phyloP scores from a whole-genome alignment of 23 tunicate species.

The Halocynthia roretzi region DNA sequence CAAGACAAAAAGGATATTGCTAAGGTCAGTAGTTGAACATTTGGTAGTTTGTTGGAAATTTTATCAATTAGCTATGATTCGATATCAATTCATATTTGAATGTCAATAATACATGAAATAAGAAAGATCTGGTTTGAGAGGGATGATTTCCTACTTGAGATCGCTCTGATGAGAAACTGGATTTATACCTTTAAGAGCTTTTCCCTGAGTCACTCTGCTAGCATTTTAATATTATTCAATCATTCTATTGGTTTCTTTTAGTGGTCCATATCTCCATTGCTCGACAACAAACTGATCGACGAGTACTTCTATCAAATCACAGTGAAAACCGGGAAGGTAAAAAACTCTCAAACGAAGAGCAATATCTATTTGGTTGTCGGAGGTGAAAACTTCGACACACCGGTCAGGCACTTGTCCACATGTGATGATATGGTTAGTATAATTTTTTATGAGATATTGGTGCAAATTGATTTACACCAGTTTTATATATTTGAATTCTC shows the following conservation, averaged over 20 bases:
- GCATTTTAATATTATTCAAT: no score
- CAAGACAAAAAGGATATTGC: conserved; percentile 70
- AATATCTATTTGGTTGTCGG: conserved; percentile 31
- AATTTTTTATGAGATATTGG: not conserved
- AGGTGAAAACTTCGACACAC: conserved; percentile 42
- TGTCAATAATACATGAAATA: no score
- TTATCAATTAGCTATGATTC: not conserved
- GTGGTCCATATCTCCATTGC: conserved; percentile 63
- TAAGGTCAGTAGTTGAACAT: conserved; percentile 28
- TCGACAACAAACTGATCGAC: conserved; percentile 43
- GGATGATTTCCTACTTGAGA: no score
- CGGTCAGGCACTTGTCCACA: conserved; percentile 36
- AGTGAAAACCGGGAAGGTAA: conserved; percentile 26
- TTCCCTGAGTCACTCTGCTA: no score
- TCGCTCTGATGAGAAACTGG: no score
- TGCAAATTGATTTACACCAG: no score
- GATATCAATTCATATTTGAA: no score
- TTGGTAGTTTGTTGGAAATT: no score
- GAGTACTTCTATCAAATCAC: conserved; percentile 54
- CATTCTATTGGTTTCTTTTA: not conserved
- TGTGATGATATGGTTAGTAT: conserved; percentile 28
- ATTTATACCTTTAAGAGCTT: no score
- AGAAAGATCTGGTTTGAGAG: no score
- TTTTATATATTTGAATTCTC: not conserved
- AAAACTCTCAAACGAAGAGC: conserved; percentile 39